Conservation (phyloP, 2,113 vertebrate species). For the Ceyx melanurus region DNA sequence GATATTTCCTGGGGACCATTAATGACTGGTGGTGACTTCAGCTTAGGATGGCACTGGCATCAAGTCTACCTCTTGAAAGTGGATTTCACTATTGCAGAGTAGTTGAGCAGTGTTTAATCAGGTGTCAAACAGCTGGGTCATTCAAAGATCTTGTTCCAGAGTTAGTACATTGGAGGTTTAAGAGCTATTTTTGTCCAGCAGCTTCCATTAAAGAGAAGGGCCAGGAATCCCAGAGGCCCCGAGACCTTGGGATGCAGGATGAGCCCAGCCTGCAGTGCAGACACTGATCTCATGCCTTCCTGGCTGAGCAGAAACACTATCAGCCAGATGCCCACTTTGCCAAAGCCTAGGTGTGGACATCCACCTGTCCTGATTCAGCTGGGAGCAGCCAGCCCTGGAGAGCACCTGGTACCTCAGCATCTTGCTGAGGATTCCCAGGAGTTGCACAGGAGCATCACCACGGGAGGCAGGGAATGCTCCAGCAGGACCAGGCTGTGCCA, state of each 20-base stretch:
- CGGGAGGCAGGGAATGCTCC: neutral
- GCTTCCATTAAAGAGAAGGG: neutral
- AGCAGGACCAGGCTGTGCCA: neutral
- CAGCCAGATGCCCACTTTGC: neutral
- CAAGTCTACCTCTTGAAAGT: neutral
- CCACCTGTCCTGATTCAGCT: neutral
- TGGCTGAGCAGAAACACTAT: neutral
- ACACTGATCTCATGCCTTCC: neutral
- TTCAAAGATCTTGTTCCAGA: neutral
- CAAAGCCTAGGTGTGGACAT: neutral
- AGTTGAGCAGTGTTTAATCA: neutral
- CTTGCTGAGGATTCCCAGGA: neutral
- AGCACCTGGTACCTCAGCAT: neutral
- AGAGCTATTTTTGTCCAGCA: neutral
- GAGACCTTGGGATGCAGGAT: neutral
- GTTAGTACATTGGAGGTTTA: neutral
- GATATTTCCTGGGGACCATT: too few relatives aligned
- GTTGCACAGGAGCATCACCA: fast-evolving
- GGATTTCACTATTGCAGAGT: neutral
- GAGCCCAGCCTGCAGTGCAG: neutral
- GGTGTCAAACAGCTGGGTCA: neutral
- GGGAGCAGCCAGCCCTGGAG: neutral
- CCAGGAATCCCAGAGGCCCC: neutral
- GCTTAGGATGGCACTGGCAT: too few relatives aligned
- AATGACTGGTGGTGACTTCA: too few relatives aligned